Conservation (phyloP, 2,113 vertebrate genomes). For the Lipotes vexillifer region DNA sequence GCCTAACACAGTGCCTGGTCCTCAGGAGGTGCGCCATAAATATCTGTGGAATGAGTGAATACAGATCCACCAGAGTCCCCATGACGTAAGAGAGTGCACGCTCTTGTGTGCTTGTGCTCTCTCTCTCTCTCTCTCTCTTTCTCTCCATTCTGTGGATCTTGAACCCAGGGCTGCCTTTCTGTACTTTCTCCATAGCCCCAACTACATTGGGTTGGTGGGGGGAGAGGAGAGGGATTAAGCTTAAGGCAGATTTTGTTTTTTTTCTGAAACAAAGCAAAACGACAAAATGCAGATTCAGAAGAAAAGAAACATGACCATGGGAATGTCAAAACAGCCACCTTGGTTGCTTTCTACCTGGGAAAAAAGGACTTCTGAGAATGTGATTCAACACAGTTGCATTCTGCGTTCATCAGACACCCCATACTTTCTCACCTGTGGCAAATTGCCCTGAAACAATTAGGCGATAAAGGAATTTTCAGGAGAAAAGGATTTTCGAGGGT, state of each 20-base stretch:
- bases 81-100: accelerated
- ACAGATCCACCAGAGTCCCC: background rate
- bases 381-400: background rate
- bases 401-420: background rate
- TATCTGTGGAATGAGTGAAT: too few species aligned
- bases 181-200: background rate
- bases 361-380: background rate
- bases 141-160: background rate
- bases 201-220: background rate
- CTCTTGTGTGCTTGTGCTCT: background rate
- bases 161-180: background rate
- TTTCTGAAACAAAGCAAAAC: background rate
- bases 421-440: background rate
- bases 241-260: background rate
- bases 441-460: background rate
- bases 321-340: background rate
- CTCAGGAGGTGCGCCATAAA: background rate
- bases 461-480: background rate
- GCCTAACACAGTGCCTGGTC: background rate
- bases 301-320: background rate
- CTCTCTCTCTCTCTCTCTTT: background rate
- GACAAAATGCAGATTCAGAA: background rate
- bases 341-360: background rate
- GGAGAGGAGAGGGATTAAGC: background rate
- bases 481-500: background rate